Evolutionary conservation across 2,797 vertebrate species (phyloP).

Genomic region (Molossus alvarezi): DNA sequence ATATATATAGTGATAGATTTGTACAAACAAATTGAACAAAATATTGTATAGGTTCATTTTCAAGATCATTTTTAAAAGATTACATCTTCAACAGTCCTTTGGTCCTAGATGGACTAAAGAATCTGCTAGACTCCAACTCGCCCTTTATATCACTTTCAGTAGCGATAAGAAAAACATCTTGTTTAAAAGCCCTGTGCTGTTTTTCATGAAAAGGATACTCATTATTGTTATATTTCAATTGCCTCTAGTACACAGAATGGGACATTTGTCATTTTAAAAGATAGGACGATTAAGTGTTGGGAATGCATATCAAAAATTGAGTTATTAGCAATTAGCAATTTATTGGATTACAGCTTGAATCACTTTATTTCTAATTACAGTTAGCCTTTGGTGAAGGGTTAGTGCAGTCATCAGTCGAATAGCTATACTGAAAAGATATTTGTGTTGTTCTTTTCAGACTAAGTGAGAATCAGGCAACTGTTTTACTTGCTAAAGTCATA

Average conservation of each 20-base stretch:
- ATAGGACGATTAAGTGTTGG: neutral
- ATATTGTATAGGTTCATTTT: neutral
- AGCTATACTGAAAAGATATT: too few species aligned
- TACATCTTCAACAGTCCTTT: neutral
- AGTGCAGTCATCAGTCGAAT: neutral
- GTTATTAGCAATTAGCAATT: constrained; percentile 19
- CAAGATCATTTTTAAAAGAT: neutral
- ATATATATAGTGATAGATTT: neutral
- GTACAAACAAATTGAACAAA: neutral
- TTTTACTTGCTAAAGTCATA: constrained; percentile 23
- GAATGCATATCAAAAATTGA: neutral
- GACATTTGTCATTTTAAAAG: neutral
- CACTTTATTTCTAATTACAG: neutral
- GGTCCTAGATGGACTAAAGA: neutral
- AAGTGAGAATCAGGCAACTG: neutral
- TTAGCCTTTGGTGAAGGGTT: neutral
- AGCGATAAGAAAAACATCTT: neutral
- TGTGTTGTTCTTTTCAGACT: neutral
- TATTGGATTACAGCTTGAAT: neutral
- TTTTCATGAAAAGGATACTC: neutral
- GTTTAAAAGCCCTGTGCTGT: neutral
- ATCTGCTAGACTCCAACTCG: neutral
- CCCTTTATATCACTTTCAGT: neutral
- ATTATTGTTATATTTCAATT: neutral
- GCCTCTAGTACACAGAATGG: neutral